These are phyloP conservation scores for Eonycteris spelaea DNA, from an alignment of 2,113 vertebrate genomes.

Conservation along the genomic window DNA sequence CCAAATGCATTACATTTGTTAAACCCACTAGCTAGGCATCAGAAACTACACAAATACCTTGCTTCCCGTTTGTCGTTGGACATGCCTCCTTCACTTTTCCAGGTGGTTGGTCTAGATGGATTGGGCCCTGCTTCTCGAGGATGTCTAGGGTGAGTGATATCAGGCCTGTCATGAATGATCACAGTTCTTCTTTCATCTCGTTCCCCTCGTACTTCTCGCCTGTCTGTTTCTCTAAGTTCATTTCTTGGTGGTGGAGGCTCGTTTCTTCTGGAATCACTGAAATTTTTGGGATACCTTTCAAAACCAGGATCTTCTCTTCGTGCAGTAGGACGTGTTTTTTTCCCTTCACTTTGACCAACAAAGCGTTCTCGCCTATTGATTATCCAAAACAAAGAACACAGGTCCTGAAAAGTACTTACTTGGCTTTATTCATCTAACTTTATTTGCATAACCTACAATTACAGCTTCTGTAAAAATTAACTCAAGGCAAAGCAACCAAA, in stretches of 20 bases:
- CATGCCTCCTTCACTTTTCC: constrained; percentile 91
- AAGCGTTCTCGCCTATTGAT: constrained; percentile 90
- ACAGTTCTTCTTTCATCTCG: constrained; percentile 92
- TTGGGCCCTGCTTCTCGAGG: constrained; percentile 88
- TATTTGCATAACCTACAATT: not conserved
- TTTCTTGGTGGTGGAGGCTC: constrained; percentile 86
- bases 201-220: constrained; percentile 89
- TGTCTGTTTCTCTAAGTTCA: constrained; percentile 91
- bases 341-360: constrained; percentile 90
- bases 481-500: not conserved
- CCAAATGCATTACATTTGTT: not conserved
- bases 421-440: not conserved
- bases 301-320: constrained; percentile 90
- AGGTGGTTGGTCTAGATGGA: constrained; percentile 81
- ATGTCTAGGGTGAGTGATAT: constrained; percentile 88
- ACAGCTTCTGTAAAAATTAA: not conserved
- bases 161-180: constrained; percentile 89
- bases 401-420: not conserved
- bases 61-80: constrained; percentile 90
- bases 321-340: constrained; percentile 89
- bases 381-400: constrained; percentile 27
- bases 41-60: constrained; percentile 81
- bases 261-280: constrained; percentile 89
- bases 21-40: not conserved
- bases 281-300: constrained; percentile 93